Evolutionary conservation across 2,888 invertebrate species (phyloP).

Genomic region (Coecobrya sp.): DNA sequence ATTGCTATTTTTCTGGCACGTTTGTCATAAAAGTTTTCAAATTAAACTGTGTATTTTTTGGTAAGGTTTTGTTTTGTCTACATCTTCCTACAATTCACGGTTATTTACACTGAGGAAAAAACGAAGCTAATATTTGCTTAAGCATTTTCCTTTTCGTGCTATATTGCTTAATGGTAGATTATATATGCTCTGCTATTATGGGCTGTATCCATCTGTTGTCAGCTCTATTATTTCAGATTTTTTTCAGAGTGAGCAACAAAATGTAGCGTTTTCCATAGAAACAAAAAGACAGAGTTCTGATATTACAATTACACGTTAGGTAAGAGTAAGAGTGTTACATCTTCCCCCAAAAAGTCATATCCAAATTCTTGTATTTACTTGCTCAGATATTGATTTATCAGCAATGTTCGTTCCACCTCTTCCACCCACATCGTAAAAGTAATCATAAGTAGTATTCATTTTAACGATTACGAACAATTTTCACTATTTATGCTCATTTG

Average conservation of each 20-base stretch:
- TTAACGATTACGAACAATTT: background rate
- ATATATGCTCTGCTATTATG: background rate
- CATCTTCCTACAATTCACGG: background rate
- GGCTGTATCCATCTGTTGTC: conserved; percentile 21
- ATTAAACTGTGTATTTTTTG: background rate
- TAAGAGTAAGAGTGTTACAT: background rate
- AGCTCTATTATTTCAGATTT: background rate
- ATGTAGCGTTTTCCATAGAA: too few relatives aligned
- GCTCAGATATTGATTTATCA: background rate
- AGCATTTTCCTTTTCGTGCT: background rate
- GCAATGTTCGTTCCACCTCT: background rate
- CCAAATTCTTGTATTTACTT: background rate
- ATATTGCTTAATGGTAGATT: background rate
- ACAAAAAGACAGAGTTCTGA: too few relatives aligned
- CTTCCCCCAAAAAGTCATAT: background rate
- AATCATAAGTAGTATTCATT: background rate
- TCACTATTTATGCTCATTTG: conserved; percentile 14
- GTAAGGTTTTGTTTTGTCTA: background rate
- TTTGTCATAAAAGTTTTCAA: conserved; percentile 35
- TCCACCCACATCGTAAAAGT: background rate
- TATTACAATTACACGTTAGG: too few relatives aligned
- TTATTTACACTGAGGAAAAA: background rate
- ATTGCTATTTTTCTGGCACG: conserved; percentile 32
- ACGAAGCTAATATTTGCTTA: background rate
- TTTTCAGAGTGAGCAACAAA: background rate